A percentile compares a stretch with the other conserved stretches of the same genome.
These are phyloP conservation scores for Labrus mixtus DNA, from an alignment of 2,113 vertebrate species.

Conservation along the genomic window DNA sequence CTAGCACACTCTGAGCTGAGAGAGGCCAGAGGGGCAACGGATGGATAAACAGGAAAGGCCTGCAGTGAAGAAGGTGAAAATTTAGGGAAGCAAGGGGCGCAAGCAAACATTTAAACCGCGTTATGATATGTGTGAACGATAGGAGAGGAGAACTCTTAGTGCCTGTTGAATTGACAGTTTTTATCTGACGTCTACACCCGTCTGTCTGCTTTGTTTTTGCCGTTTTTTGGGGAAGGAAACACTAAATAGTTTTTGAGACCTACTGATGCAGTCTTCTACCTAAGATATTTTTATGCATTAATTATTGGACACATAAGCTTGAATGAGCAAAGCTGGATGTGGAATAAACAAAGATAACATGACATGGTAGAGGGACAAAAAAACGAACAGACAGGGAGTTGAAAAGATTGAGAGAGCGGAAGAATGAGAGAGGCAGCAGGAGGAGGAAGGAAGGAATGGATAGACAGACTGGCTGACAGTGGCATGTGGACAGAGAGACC, in stretches of 20 bases:
- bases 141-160: background rate
- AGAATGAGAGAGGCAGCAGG: constrained; percentile 39
- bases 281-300: background rate
- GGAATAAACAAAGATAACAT: background rate
- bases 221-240: background rate
- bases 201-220: background rate
- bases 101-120: constrained; percentile 46
- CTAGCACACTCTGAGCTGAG: constrained; percentile 53
- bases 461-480: constrained; percentile 39
- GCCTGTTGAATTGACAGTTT: background rate
- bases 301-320: background rate
- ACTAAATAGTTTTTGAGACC: too few relatives aligned
- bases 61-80: constrained; percentile 48
- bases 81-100: constrained; percentile 12
- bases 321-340: too few relatives aligned
- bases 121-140: constrained; percentile 9
- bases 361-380: constrained; percentile 24
- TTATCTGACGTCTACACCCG: background rate
- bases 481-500: constrained; percentile 64
- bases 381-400: constrained; percentile 4
- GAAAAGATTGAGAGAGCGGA: constrained; percentile 1
- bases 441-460: constrained; percentile 17
- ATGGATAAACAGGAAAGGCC: constrained; percentile 70
- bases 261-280: background rate
- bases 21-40: constrained; percentile 62